Base-by-base conservation (phyloP, 2,888 invertebrate genomes). In the Aphidius colemani region DNA sequence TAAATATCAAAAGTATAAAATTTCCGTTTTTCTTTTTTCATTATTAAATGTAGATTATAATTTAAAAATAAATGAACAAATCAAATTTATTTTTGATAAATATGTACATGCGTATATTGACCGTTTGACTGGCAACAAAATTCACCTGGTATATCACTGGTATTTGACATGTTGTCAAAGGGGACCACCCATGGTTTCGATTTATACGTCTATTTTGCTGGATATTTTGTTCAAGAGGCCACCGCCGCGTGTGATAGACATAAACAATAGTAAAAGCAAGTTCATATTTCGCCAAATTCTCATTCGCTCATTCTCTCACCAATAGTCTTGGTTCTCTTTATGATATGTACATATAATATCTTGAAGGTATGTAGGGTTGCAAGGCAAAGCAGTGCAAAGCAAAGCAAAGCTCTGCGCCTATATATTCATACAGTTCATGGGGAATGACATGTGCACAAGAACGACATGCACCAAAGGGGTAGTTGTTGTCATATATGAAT, bases 401-500 rank as follows among this genome's bases (percentile, higher is more conserved):
- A 30, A 30, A 30, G 65, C 68, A 69, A 70, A 73, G 30, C 30
- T 30, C 69, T 61, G 56, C 60, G 66, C 63, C 68, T 70, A 69
- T 30, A 30, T 69, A 70, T 74, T 72, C 73, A 69, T 71, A 71
- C 30, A 30, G 69, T 69, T 71, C 71, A 69, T 73, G 66, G 70
- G 65, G 66, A 70, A 71, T 76, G 74, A 76, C 76, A 74, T 71
- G 72, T 73, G 75, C 73, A 72, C 59, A 57, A 30, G 30, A 30
- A 59, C 39, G 50, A 57, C 46, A 61, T 59, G 56, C 51, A 59
- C 60, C 57, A 56, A 46, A 45, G 58, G 59, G 56, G 58, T 51
- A 61, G 44, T 30, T 49, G 61, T 48, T 63, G 55, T 18, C 8
- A 39, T 61, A 44, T 18, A 18, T 18, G 13, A 18, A 18, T 53